Percentiles rank a stretch among this genome's conserved stretches.
Evolutionary conservation across 2,797 vertebrate genomes (phyloP).

Genomic region (Muscicapa striata): DNA sequence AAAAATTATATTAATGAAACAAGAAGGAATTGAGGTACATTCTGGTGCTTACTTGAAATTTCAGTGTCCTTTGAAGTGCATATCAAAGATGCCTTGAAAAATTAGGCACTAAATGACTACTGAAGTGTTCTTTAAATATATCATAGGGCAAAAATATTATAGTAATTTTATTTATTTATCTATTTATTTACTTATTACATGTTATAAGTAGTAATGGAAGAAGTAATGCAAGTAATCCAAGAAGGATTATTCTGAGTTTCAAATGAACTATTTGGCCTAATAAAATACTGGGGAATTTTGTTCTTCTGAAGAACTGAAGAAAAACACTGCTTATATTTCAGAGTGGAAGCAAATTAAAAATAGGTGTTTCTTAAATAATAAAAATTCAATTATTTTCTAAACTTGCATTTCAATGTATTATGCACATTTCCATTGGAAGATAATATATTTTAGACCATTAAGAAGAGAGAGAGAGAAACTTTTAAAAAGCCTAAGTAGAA

Average conservation of each 20-base stretch:
- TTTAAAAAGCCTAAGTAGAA: background rate
- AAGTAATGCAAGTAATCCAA: background rate
- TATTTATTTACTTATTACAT: background rate
- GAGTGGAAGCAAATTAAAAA: background rate
- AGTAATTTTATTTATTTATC: no score
- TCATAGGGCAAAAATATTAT: background rate
- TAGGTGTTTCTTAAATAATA: background rate
- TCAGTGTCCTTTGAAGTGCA: background rate
- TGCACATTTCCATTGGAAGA: background rate
- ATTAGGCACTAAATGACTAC: background rate
- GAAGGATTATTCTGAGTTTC: background rate
- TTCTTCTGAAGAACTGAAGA: background rate
- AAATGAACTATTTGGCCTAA: background rate
- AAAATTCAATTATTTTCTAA: background rate
- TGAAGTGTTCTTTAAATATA: background rate
- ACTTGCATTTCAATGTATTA: background rate
- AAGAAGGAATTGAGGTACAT: background rate
- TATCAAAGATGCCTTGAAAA: background rate
- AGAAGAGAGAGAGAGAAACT: background rate
- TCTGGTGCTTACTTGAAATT: fast-evolving
- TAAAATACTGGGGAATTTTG: background rate
- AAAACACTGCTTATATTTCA: background rate
- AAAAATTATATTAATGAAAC: background rate
- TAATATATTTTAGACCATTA: background rate
- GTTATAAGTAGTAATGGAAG: background rate